A percentile compares a stretch with the other conserved stretches of the same genome.
Conservation (phyloP, 1,140 invertebrate genomes). For the Drosophila ananassae region DNA sequence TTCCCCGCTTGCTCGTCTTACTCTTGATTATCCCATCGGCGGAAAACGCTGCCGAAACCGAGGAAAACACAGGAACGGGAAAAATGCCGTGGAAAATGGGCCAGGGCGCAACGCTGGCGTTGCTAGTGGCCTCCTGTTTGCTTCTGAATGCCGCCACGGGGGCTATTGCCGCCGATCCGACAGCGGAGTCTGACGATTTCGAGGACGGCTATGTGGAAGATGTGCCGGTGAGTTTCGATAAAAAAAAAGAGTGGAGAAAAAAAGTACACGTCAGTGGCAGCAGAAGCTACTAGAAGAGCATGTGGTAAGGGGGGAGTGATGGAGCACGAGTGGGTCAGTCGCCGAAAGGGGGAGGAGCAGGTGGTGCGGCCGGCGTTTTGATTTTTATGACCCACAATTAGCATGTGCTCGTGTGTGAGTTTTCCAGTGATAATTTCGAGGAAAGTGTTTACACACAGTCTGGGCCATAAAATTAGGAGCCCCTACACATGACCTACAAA, state of each 20-base stretch:
- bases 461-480: constrained; percentile 8
- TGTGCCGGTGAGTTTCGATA: constrained; percentile 64
- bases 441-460: constrained; percentile 39
- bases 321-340: not conserved
- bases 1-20: not conserved
- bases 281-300: constrained; percentile 41
- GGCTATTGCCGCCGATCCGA: constrained; percentile 8
- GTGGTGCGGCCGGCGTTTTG: constrained; percentile 27
- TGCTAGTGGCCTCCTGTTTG: constrained; percentile 46
- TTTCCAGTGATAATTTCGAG: constrained; percentile 48
- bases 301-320: constrained; percentile 3
- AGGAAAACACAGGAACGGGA: constrained; percentile 20
- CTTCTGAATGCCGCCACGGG: constrained; percentile 20
- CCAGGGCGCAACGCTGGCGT: constrained; percentile 57
- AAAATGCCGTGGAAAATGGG: constrained; percentile 65
- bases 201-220: constrained; percentile 78
- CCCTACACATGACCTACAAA: not conserved
- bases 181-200: constrained; percentile 61
- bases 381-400: constrained; percentile 54
- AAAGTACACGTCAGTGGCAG: constrained; percentile 77
- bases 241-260: constrained; percentile 7
- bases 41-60: constrained; percentile 28
- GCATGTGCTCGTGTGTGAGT: constrained; percentile 23
- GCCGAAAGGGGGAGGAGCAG: not conserved
- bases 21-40: constrained; percentile 17